These are phyloP conservation scores for Limnodromus scolopaceus DNA, from an alignment of 2,797 vertebrate genomes.

Conservation along the genomic window DNA sequence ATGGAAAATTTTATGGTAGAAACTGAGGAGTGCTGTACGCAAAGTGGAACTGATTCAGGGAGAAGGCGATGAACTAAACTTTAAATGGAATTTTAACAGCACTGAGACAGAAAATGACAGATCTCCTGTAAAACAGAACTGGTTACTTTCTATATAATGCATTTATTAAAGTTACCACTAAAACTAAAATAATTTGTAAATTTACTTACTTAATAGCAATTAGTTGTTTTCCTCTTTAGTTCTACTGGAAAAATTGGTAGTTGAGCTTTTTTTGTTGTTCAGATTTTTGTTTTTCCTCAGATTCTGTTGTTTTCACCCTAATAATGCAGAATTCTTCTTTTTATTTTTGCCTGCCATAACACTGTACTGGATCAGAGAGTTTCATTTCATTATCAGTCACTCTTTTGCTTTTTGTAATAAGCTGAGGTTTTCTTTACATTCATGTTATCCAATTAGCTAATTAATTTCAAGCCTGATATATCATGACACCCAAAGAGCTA, in stretches of 20 bases:
- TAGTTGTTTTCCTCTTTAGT: not conserved
- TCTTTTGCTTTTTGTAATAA: not conserved
- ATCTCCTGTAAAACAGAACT: not conserved
- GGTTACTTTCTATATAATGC: not conserved
- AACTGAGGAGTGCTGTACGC: not conserved
- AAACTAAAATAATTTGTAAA: not conserved
- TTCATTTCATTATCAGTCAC: not conserved
- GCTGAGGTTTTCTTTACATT: not conserved
- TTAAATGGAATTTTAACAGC: not conserved
- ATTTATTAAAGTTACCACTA: not conserved
- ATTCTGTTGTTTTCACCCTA: not conserved
- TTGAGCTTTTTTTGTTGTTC: not conserved
- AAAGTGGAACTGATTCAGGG: not conserved
- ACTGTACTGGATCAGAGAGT: not conserved
- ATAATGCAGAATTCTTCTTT: not conserved
- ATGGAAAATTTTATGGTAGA: slow-evolving; percentile 29
- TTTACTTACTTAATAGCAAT: not conserved
- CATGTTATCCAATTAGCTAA: not conserved
- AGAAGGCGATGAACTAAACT: not conserved
- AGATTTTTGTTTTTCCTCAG: not conserved
- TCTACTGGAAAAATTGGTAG: not conserved
- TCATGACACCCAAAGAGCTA: not conserved
- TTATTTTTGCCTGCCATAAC: not conserved
- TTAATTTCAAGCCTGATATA: not conserved
- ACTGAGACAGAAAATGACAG: not conserved